These are phyloP conservation scores for Callaeas wilsoni DNA, from an alignment of 2,113 vertebrate species.

Conservation along the genomic window DNA sequence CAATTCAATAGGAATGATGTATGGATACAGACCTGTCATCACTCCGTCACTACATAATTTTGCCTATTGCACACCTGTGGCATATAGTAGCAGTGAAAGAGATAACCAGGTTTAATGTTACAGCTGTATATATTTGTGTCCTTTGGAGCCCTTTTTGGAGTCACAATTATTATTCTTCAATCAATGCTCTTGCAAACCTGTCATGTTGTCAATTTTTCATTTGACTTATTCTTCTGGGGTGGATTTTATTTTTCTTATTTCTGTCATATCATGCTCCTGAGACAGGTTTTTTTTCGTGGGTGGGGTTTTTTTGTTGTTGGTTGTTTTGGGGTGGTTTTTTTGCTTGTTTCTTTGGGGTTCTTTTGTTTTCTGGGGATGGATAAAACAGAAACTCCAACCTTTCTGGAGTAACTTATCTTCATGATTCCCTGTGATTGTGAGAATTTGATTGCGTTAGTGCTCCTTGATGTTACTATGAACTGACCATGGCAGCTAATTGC, in stretches of 20 bases:
- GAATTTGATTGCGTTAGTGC: neutral
- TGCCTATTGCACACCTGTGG: conserved; percentile 7
- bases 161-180: neutral
- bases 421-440: neutral
- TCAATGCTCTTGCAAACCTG: neutral
- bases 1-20: conserved; percentile 18
- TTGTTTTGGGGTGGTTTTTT: neutral
- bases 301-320: neutral
- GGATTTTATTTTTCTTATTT: neutral
- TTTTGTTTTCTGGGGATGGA: neutral
- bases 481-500: neutral
- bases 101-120: neutral
- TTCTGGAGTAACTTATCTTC: neutral
- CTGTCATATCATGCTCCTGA: neutral
- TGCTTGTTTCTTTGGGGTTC: neutral
- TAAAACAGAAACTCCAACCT: neutral
- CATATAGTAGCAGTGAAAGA: neutral
- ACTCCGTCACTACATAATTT: neutral
- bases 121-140: neutral
- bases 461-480: neutral
- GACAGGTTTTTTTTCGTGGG: neutral
- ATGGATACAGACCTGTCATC: conserved; percentile 21
- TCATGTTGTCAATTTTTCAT: neutral
- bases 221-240: neutral
- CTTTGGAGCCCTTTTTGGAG: neutral